phyloP scores from a whole-genome alignment of 2,888 invertebrate genomes.

The Chydorus sphaericus region DNA sequence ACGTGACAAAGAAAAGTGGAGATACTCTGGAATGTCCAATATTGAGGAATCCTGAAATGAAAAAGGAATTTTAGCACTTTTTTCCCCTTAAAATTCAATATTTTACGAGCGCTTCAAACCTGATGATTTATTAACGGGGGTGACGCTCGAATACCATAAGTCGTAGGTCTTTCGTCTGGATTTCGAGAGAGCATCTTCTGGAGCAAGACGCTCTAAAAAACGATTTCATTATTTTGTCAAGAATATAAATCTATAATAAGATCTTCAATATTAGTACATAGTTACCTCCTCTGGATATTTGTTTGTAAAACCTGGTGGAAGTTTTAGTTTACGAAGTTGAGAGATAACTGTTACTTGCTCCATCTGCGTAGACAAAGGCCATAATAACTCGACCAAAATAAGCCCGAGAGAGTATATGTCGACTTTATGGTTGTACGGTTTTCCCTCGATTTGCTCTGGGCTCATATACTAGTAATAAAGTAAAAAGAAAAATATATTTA shows the following conservation, averaged over 20 bases:
- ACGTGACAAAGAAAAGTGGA: constrained; percentile 3
- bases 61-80: background rate
- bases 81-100: background rate
- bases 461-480: too few relatives aligned
- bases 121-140: constrained; percentile 35
- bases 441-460: constrained; percentile 37
- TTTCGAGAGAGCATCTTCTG: constrained; percentile 58
- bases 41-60: background rate
- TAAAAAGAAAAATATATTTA: too few relatives aligned
- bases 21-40: constrained; percentile 9
- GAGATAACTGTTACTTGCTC: constrained; percentile 60
- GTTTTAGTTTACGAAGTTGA: constrained; percentile 46
- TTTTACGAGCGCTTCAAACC: background rate
- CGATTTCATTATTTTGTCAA: too few relatives aligned
- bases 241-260: background rate
- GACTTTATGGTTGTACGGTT: constrained; percentile 72
- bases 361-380: constrained; percentile 79
- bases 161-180: constrained; percentile 58
- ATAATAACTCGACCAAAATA: constrained; percentile 81
- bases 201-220: constrained; percentile 54
- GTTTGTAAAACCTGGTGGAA: constrained; percentile 49
- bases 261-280: background rate
- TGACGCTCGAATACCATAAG: constrained; percentile 48
- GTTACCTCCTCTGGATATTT: constrained; percentile 55
- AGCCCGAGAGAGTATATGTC: constrained; percentile 90